These are phyloP conservation scores for Dolichomitus sp. DNA, from an alignment of 2,888 invertebrate genomes.

Conservation along the genomic window DNA sequence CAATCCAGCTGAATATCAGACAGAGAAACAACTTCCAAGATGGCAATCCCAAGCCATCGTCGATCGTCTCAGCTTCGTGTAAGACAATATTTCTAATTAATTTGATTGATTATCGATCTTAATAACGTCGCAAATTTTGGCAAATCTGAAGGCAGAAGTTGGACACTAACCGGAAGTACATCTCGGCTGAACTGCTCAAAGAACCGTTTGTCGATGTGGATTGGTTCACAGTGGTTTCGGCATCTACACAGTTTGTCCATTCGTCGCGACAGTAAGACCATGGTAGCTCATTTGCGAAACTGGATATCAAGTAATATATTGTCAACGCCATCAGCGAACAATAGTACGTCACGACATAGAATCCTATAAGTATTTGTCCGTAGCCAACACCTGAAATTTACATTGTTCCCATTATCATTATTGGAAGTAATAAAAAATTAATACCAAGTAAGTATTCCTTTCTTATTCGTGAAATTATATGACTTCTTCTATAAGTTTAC, in stretches of 20 bases:
- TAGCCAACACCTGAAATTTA: slow-evolving; percentile 84
- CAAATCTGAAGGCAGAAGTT: not conserved
- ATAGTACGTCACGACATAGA: slow-evolving; percentile 86
- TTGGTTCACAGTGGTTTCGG: slow-evolving; percentile 36
- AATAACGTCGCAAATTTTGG: not conserved
- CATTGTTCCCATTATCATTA: not conserved
- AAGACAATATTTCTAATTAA: slow-evolving; percentile 87
- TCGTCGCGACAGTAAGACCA: slow-evolving; percentile 86
- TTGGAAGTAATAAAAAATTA: not conserved
- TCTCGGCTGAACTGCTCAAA: slow-evolving; percentile 76
- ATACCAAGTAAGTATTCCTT: not conserved
- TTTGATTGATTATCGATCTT: slow-evolving; percentile 17
- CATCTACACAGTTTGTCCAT: slow-evolving; percentile 80
- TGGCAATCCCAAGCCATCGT: slow-evolving; percentile 88
- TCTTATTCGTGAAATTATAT: not conserved
- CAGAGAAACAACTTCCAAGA: slow-evolving; percentile 88
- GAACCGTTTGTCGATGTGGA: slow-evolving; percentile 23
- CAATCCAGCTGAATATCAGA: slow-evolving; percentile 87
- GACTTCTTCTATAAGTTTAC: not conserved
- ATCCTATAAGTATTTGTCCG: slow-evolving; percentile 85
- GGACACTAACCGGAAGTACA: slow-evolving; percentile 77
- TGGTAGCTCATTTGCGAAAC: slow-evolving; percentile 85
- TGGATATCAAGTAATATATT: slow-evolving; percentile 85
- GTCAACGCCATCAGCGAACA: slow-evolving; percentile 86
- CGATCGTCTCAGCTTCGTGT: slow-evolving; percentile 86